Conservation (phyloP, 1,140 invertebrate species). For the Drosophila azteca region DNA sequence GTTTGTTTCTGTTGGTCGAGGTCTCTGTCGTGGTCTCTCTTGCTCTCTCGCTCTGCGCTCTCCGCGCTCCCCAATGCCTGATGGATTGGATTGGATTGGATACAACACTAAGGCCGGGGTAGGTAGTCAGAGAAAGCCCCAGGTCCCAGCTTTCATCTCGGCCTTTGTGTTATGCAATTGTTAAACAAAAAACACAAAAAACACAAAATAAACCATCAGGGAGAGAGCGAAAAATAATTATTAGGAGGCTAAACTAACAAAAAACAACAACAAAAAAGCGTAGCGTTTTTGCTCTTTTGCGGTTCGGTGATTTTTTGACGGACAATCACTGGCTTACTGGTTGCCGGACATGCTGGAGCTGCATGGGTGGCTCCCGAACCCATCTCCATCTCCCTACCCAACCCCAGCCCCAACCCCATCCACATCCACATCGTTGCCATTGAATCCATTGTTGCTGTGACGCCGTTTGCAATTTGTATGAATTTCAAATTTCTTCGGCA, state of each 20-base stretch:
- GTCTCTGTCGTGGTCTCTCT: conserved; percentile 5
- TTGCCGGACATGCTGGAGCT: conserved; percentile 67
- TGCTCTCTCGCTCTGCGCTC: conserved; percentile 38
- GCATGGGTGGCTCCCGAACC: conserved; percentile 69
- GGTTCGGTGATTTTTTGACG: conserved; percentile 74
- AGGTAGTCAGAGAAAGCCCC: conserved; percentile 25
- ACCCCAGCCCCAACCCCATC: background rate
- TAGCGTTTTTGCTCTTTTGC: conserved; percentile 46
- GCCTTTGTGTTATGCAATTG: conserved; percentile 52
- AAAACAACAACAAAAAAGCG: conserved; percentile 19
- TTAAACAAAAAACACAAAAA: conserved; percentile 12
- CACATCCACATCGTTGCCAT: conserved; percentile 27
- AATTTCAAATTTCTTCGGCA: conserved; percentile 74
- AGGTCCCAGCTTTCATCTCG: conserved; percentile 37
- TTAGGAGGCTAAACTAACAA: conserved; percentile 39
- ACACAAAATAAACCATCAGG: background rate
- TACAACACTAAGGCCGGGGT: no score
- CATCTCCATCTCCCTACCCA: conserved; percentile 1
- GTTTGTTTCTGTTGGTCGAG: conserved; percentile 31
- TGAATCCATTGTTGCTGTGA: conserved; percentile 40
- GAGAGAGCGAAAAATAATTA: conserved; percentile 35
- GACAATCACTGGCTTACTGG: conserved; percentile 42
- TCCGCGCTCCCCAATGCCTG: conserved; percentile 52
- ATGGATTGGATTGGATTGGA: conserved; percentile 51
- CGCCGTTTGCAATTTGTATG: conserved; percentile 77